Evolutionary conservation across 2,113 vertebrate genomes (phyloP).

Genomic region (Picathartes gymnocephalus): DNA sequence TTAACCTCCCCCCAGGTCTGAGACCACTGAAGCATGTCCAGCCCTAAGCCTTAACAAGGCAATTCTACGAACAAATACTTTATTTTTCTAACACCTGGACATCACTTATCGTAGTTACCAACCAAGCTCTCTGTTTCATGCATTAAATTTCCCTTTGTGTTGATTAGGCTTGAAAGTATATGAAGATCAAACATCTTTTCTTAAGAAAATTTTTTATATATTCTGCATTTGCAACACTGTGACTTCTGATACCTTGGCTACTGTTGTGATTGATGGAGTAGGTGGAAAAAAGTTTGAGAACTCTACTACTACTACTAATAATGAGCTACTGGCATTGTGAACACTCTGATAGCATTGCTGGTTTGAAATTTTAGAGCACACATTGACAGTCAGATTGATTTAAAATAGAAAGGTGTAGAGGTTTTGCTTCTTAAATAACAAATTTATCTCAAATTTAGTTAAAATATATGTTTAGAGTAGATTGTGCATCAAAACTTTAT

Average conservation of each 20-base stretch:
- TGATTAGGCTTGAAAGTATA: background rate
- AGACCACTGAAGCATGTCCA: background rate
- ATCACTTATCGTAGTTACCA: background rate
- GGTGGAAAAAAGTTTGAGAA: background rate
- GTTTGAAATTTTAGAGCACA: background rate
- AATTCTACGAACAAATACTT: background rate
- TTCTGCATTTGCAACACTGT: background rate
- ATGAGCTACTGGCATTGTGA: background rate
- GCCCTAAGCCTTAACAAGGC: background rate
- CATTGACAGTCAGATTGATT: background rate
- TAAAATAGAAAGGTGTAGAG: background rate
- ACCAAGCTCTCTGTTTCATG: background rate
- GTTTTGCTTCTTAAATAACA: background rate
- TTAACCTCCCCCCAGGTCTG: background rate
- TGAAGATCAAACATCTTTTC: background rate
- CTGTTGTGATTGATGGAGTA: background rate
- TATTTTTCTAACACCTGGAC: background rate
- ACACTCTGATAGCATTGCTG: background rate
- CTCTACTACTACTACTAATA: fast-evolving
- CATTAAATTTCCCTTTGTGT: background rate
- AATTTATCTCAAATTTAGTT: background rate
- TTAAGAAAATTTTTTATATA: background rate
- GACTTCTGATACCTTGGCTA: background rate
- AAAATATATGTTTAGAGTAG: background rate
- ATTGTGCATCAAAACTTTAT: background rate